These are phyloP conservation scores for Prionailurus viverrinus DNA, from an alignment of 2,113 vertebrate species.

Conservation along the genomic window DNA sequence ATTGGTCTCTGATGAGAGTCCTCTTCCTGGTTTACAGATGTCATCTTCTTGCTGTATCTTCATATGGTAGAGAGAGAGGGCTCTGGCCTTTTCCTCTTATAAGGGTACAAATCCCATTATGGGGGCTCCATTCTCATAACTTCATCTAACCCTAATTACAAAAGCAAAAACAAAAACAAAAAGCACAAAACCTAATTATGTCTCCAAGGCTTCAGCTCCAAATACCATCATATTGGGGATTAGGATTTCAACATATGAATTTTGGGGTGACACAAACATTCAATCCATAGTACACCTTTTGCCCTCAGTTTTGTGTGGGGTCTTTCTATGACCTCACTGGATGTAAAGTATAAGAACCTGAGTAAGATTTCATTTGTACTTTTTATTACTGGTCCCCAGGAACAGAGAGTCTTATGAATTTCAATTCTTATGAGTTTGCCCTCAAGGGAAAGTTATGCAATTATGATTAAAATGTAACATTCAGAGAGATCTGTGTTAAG, in stretches of 20 bases:
- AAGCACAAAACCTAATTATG: neutral
- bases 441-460: conserved; percentile 3
- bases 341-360: neutral
- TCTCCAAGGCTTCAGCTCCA: neutral
- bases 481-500: neutral
- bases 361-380: neutral
- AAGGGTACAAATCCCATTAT: neutral
- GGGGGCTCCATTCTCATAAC: neutral
- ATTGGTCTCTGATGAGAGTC: neutral
- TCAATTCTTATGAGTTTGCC: conserved; percentile 4
- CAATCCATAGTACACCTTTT: neutral
- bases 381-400: neutral
- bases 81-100: neutral
- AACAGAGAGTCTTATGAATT: conserved; percentile 27
- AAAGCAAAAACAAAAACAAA: too few relatives aligned
- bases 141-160: neutral
- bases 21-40: neutral
- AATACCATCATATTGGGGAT: neutral
- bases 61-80: neutral
- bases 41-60: neutral
- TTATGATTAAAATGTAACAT: conserved; percentile 14
- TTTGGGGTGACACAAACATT: neutral
- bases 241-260: neutral
- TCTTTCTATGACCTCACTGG: neutral
- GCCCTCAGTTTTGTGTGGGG: neutral